Evolutionary conservation across 2,888 invertebrate genomes (phyloP).

Genomic region (Drosophila neutralis): DNA sequence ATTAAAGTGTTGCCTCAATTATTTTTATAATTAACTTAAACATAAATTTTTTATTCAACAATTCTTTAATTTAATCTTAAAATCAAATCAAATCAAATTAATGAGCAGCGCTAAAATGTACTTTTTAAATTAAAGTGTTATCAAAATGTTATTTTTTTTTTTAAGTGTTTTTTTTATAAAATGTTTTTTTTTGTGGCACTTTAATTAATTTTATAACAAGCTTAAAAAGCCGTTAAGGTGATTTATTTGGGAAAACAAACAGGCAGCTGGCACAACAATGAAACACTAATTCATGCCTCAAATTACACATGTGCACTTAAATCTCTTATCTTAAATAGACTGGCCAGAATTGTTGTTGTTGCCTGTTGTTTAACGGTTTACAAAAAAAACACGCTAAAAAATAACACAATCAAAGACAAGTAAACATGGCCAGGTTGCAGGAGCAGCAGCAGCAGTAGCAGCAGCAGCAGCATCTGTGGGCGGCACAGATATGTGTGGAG

Average conservation of each 20-base stretch:
- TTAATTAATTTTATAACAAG: not conserved
- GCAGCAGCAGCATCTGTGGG: constrained; percentile 24
- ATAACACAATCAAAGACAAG: constrained; percentile 35
- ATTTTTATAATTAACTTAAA: not conserved
- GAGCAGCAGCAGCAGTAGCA: not conserved
- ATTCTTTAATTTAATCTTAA: not conserved
- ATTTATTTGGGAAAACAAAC: not conserved
- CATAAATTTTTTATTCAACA: not conserved
- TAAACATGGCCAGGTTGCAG: constrained; percentile 8
- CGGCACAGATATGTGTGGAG: constrained; percentile 6
- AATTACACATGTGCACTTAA: not conserved
- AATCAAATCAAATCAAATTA: too few species aligned
- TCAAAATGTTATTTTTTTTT: not conserved
- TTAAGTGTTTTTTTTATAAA: not conserved
- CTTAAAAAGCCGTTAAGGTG: not conserved
- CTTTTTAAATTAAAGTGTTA: not conserved
- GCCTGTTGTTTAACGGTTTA: constrained; percentile 43
- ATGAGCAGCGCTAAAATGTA: not conserved
- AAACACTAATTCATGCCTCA: not conserved
- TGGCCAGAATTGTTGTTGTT: constrained; percentile 28
- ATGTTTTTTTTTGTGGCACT: not conserved
- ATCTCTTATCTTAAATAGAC: not conserved
- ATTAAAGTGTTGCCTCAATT: not conserved
- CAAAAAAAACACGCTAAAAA: constrained; percentile 48
- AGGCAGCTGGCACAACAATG: not conserved